Evolutionary conservation across 2,888 invertebrate species (phyloP), one percentile per base, ranked within the genome.

Genomic region (Subacronicta megacephala): DNA sequence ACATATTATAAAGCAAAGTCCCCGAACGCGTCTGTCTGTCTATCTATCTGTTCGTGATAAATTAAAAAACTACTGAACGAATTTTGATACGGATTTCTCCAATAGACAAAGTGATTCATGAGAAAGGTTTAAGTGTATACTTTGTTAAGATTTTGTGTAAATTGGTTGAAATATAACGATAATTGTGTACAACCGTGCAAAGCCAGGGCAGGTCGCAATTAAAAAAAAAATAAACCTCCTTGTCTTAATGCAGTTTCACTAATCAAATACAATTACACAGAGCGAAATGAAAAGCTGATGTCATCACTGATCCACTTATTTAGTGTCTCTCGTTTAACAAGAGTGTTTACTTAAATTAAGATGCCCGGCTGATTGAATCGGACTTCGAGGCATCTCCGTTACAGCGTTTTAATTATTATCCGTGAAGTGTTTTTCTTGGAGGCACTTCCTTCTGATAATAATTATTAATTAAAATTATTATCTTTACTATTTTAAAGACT

Each of bases 281-380:
- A 76, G 70, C 73, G 70, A 81, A 86, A 88, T 83, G 83, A 81
- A 85, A 88, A 86, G 81, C 80, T 79, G 72, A 79, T 76, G 79
- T 78, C 77, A 74, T 81, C 72, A 69, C 69, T 80, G 78, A 81
- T 68, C 55, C 80, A 79, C 82, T 87, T 88, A 83, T 87, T 90
- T 87, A 88, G 87, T 85, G 81, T 82, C 85, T 85, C 84, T 88
- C 89, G 89, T 90, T 89, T 84, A 83, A 67, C 73, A 60, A 67
- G 78, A 90, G 91, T 90, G 90, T 90, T 92, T 91, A 86, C 87
- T 87, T 88, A 88, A 91, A 90, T 92, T 91, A 90, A 89, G 88
- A 81, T 78, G 82, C 78, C 78, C 64, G 75, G 75, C 68, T 78
- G 81, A 82, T 82, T 71, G 73, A 81, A 86, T 87, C 75, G 80